Evolutionary conservation across 2,888 invertebrate genomes (phyloP).

Genomic region (Pseudococcus viburni): DNA sequence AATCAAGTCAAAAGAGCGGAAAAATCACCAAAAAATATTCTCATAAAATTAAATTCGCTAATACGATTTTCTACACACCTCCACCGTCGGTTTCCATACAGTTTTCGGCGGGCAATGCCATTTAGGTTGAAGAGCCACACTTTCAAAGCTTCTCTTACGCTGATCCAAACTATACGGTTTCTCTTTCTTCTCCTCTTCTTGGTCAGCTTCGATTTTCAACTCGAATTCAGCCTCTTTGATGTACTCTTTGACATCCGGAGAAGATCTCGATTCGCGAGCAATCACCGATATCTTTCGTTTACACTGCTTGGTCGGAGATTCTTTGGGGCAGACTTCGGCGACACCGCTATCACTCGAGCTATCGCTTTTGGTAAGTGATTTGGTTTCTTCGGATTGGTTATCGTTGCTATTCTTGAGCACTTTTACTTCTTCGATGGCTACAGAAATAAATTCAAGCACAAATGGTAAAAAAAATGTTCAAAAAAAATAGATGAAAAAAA

Average conservation of each 20-base stretch:
- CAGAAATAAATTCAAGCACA: not conserved
- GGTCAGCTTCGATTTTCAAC: constrained; percentile 10
- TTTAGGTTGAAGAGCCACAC: constrained; percentile 68
- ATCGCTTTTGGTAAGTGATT: constrained; percentile 59
- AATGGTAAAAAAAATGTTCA: not conserved
- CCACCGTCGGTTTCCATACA: constrained; percentile 86
- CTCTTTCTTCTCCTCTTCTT: not conserved
- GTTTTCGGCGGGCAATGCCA: constrained; percentile 86
- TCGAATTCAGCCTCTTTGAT: constrained; percentile 24
- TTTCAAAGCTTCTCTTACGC: constrained; percentile 66
- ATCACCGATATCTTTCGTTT: constrained; percentile 57
- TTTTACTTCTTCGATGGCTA: constrained; percentile 10
- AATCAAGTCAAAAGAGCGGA: too few species aligned
- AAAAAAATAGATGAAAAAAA: not conserved
- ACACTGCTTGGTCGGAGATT: constrained; percentile 11
- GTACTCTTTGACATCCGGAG: constrained; percentile 24
- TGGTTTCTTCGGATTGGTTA: constrained; percentile 40
- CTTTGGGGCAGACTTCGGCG: constrained; percentile 17
- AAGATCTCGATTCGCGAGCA: constrained; percentile 49
- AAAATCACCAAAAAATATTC: not conserved
- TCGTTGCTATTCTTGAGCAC: constrained; percentile 15
- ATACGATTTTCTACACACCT: constrained; percentile 72
- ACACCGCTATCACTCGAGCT: constrained; percentile 65
- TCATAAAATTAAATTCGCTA: not conserved
- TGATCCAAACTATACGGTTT: constrained; percentile 36